Percentiles rank a stretch among this genome's conserved stretches.
Evolutionary conservation across 2,113 vertebrate genomes (phyloP).

Genomic region (Dasypus novemcinctus): DNA sequence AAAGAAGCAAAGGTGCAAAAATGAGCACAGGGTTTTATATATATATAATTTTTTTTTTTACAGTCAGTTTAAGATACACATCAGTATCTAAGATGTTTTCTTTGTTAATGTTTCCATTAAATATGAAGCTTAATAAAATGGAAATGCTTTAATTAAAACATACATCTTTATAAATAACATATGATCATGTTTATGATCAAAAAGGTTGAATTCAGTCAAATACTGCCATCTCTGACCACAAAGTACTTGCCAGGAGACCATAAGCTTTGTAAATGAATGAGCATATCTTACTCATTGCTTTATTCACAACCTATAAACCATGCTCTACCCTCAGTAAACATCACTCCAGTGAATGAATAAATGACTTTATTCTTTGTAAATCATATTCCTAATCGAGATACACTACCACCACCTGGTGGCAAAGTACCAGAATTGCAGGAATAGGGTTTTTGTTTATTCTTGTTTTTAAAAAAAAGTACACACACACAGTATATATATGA

Average conservation of each 20-base stretch:
- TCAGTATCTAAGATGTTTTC: background rate
- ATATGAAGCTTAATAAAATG: background rate
- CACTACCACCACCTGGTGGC: constrained; percentile 62
- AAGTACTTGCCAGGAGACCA: background rate
- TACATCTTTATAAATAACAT: background rate
- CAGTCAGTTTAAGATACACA: background rate
- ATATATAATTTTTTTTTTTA: background rate
- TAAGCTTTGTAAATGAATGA: background rate
- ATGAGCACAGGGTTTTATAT: background rate
- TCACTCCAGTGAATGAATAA: background rate
- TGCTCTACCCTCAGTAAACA: background rate
- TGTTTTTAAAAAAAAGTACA: background rate
- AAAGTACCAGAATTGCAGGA: constrained; percentile 55
- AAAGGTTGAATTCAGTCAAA: background rate
- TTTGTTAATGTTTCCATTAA: background rate
- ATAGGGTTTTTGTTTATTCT: background rate
- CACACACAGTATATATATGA: background rate
- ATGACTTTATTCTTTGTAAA: background rate
- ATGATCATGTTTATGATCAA: background rate
- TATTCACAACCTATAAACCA: background rate
- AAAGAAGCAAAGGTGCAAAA: background rate
- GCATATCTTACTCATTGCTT: background rate
- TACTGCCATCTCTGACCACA: background rate
- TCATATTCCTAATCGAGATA: background rate
- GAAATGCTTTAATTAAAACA: background rate